Conservation (phyloP, 2,797 vertebrate genomes). For the Neostethus bicornis region DNA sequence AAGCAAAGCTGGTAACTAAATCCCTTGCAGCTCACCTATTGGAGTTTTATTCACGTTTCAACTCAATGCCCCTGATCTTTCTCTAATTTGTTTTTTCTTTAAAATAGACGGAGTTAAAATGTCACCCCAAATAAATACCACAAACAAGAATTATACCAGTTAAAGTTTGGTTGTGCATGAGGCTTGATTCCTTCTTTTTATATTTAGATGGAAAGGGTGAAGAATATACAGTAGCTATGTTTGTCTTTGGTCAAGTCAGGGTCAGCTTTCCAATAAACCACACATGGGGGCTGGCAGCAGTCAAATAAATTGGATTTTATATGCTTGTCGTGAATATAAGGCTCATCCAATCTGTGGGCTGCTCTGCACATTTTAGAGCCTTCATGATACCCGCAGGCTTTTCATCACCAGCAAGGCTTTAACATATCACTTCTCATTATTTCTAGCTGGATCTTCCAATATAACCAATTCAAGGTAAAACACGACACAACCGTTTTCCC, state of each 20-base stretch:
- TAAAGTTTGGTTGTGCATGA: conserved; percentile 38
- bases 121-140: conserved; percentile 46
- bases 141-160: conserved; percentile 45
- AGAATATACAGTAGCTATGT: conserved; percentile 49
- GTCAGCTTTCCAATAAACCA: conserved; percentile 66
- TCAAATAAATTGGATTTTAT: conserved; percentile 72
- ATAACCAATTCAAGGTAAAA: conserved; percentile 69
- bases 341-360: conserved; percentile 68
- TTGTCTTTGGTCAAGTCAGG: conserved; percentile 64
- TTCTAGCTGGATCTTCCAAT: conserved; percentile 76
- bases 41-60: conserved; percentile 53
- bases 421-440: conserved; percentile 80
- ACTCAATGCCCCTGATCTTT: conserved; percentile 31
- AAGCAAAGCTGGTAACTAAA: conserved; percentile 59
- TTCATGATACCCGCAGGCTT: conserved; percentile 74
- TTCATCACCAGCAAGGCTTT: conserved; percentile 70
- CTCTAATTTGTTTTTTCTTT: conserved; percentile 21
- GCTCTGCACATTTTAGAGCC: conserved; percentile 66
- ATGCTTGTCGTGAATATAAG: conserved; percentile 62
- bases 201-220: conserved; percentile 54
- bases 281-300: conserved; percentile 43
- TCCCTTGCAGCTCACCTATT: conserved; percentile 48
- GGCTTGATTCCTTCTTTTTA: conserved; percentile 36
- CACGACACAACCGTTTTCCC: conserved; percentile 55
- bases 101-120: conserved; percentile 49